phyloP scores from a whole-genome alignment of 2,113 vertebrate species.

The Eptesicus fuscus region DNA sequence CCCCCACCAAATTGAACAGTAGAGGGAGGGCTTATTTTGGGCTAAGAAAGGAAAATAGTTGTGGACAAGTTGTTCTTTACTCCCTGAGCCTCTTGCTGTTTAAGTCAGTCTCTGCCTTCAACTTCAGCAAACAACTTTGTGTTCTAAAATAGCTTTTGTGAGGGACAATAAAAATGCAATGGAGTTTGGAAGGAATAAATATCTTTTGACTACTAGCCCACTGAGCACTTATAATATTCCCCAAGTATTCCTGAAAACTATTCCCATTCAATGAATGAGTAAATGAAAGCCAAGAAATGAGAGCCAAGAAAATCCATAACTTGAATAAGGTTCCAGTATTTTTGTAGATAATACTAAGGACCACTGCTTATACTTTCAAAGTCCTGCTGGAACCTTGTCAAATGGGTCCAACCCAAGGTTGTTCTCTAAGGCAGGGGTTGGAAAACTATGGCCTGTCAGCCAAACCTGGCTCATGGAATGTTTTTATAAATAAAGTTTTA shows the following conservation, averaged over 20 bases:
- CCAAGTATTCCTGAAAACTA: not conserved
- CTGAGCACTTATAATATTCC: not conserved
- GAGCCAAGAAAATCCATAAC: not conserved
- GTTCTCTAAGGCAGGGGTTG: not conserved
- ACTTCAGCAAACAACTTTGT: not conserved
- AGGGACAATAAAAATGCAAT: not conserved
- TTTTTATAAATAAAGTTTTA: constrained; percentile 47
- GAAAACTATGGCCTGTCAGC: not conserved
- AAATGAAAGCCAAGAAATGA: not conserved
- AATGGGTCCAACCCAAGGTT: not conserved
- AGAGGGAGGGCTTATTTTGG: not conserved
- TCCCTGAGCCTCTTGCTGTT: not conserved
- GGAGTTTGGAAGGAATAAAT: not conserved
- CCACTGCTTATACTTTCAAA: not conserved
- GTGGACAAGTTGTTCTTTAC: not conserved
- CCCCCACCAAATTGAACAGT: not conserved
- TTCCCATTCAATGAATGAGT: not conserved
- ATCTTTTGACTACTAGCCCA: not conserved
- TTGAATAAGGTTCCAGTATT: not conserved
- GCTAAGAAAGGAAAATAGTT: not conserved
- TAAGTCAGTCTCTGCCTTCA: not conserved
- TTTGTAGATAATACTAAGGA: not conserved
- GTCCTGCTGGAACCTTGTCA: not conserved
- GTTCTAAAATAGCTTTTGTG: not conserved
- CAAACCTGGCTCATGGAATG: not conserved